Evolutionary conservation across 2,113 vertebrate species (phyloP), one percentile per base, ranked within the genome.

Genomic region (Callithrix jacchus): DNA sequence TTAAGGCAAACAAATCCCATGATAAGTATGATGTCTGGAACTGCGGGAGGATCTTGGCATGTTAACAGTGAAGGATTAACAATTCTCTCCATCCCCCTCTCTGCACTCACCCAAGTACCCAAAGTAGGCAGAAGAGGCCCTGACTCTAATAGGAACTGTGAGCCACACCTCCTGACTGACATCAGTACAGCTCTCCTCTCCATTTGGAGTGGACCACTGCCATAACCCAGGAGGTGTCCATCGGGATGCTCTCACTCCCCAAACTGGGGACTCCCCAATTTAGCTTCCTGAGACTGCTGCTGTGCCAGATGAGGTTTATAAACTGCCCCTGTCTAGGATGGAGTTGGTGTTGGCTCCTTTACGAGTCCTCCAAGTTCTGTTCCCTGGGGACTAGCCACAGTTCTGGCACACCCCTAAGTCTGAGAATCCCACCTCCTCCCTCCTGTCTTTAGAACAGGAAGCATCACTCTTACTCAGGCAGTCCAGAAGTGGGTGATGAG

Each of bases 401-500:
- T 40, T 37, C 18, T 5, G n/a, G 40, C 35, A 71, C 21, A 35
- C 17, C 30, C 85, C 70, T 49, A 70, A 37, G 32, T 68, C 61
- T 30, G 1, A 93, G 40, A 49, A 54, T 42, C 37, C 10, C 10
- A 11, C 12, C 70, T 87, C 89, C 83, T 94, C 64, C 93, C 70
- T 77, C 93, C 70, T 91, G 94, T 91, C 97, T 96, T 37, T 94
- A 2, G 74, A 79, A 83, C 1, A 5, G 94, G 81, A 82, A 92
- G 81, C 73, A 71, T 64, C 42, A 77, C 25, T 74, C 74, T 94
- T 17, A 17, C 45, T 90, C 0, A 0, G 85, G 81, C 74, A 91
- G 88, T 96, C 92, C 95, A 97, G 56, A 97, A 96, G 68, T 45
- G 93, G 95, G 96, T 47, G 93, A 90, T 58, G 94, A 96, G 95